Evolutionary conservation across 2,113 vertebrate genomes (phyloP).

Genomic region (Daphoenositta chrysoptera): DNA sequence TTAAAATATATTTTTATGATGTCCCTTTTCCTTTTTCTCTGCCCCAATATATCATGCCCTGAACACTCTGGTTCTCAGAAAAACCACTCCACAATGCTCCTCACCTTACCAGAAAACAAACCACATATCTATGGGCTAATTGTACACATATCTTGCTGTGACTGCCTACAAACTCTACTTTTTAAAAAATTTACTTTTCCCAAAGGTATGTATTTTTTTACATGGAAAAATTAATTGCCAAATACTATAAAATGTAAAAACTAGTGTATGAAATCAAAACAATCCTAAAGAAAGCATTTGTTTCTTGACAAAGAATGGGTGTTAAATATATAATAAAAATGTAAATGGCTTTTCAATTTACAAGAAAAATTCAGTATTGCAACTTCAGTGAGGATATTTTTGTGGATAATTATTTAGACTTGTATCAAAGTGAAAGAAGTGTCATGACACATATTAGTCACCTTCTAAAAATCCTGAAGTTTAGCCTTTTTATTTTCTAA

Average conservation of each 20-base stretch:
- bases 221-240: not conserved
- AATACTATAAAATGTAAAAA: not conserved
- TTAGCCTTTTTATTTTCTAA: not conserved
- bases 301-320: not conserved
- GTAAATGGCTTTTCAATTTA: not conserved
- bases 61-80: not conserved
- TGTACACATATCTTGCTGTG: not conserved
- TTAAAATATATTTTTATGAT: not conserved
- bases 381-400: not conserved
- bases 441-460: not conserved
- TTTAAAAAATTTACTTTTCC: rapidly evolving
- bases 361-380: not conserved
- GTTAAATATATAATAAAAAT: not conserved
- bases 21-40: not conserved
- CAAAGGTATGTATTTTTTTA: not conserved
- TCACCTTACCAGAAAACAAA: not conserved
- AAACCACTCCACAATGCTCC: not conserved
- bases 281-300: not conserved
- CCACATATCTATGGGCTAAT: not conserved
- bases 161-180: not conserved
- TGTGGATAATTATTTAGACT: not conserved
- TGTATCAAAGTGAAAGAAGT: not conserved
- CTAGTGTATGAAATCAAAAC: not conserved
- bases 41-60: not conserved
- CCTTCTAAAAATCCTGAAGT: not conserved